Conservation (phyloP, 2,797 vertebrate species). For the Anguilla pacifica region DNA sequence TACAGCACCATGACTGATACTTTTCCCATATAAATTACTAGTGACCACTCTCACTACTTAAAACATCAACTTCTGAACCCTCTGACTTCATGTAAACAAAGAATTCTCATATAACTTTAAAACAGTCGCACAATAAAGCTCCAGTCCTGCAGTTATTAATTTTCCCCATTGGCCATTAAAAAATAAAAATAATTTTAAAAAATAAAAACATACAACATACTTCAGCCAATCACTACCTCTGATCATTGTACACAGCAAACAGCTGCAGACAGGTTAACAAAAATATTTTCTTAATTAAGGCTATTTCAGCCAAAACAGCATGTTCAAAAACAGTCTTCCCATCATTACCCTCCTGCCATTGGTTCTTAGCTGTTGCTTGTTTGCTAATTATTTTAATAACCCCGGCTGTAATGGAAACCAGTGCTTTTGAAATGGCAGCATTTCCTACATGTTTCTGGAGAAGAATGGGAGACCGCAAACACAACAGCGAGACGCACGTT, state of each 20-base stretch:
- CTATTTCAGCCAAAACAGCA: not conserved
- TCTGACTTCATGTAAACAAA: no score
- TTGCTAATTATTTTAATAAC: not conserved
- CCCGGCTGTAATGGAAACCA: slow-evolving; percentile 38
- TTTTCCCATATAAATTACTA: no score
- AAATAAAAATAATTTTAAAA: not conserved
- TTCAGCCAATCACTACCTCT: not conserved
- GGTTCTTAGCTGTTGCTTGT: not conserved
- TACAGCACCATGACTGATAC: no score
- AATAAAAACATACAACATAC: not conserved
- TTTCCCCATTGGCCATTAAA: not conserved
- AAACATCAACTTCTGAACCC: no score
- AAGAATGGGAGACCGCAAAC: slow-evolving; percentile 8
- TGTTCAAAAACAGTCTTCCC: not conserved
- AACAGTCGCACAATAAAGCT: no score
- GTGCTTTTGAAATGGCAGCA: slow-evolving; percentile 73
- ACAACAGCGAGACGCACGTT: slow-evolving; percentile 19
- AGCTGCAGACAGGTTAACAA: not conserved
- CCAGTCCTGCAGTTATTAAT: not conserved
- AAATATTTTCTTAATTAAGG: not conserved
- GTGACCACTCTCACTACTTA: no score
- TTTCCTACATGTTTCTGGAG: slow-evolving; percentile 62
- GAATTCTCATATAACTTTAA: no score
- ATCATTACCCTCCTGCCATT: not conserved
- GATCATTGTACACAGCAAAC: not conserved